Evolutionary conservation across 2,888 invertebrate genomes (phyloP).

Genomic region (Mythimna impura): DNA sequence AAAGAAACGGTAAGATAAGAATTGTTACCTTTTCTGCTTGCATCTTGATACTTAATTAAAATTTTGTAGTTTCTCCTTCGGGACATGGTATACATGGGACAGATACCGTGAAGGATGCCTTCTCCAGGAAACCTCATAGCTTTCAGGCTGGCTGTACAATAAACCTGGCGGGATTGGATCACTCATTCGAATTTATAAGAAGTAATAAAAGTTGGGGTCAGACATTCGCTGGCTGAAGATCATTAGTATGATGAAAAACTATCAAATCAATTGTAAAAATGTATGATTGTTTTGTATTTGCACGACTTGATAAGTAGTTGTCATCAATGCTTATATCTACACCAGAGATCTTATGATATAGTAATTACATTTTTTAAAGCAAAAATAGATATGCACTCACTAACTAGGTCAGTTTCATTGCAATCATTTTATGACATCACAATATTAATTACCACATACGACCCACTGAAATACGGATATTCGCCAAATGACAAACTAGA

Average conservation of each 20-base stretch:
- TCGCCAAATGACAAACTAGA: conserved; percentile 40
- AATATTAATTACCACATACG: conserved; percentile 9
- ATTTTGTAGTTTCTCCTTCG: neutral
- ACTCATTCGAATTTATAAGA: no score
- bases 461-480: conserved; percentile 18
- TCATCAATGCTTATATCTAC: no score
- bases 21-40: conserved; percentile 13
- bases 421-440: neutral
- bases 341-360: neutral
- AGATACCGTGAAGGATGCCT: neutral
- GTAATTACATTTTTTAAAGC: neutral
- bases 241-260: no score
- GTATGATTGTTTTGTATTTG: no score
- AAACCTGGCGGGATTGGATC: no score
- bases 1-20: conserved; percentile 28
- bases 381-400: neutral
- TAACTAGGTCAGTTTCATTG: neutral
- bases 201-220: no score
- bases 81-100: neutral
- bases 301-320: no score
- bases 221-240: no score
- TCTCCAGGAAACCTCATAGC: no score
- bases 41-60: neutral
- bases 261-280: no score
- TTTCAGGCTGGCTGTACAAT: no score